Evolutionary conservation across 1,140 invertebrate genomes (phyloP), one percentile per base, ranked within the genome.

Genomic region (Drosophila trapezifrons): DNA sequence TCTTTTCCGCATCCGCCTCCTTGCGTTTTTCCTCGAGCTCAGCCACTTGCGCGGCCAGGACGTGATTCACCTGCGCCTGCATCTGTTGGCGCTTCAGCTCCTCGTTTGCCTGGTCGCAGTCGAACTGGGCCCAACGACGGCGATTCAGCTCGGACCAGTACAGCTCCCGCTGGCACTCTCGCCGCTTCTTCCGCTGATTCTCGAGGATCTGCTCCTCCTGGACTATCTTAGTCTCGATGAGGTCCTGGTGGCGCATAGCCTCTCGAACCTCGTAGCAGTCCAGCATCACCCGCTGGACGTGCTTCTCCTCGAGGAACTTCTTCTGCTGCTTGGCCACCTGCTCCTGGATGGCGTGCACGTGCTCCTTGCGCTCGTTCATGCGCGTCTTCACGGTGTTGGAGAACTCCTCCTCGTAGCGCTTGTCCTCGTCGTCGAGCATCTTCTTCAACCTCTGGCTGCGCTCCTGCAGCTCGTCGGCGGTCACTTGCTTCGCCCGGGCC

Each of bases 221-320:
- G 18, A 80, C 71, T 5, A 79, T 58, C 17, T 76, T 76, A 0
- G 69, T 78, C n/a, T 90, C 71, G n/a, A 56, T 37, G 15, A 75
- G 51, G 20, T 91, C 81, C 38, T 76, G 70, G 13, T 70, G 63
- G 1, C 90, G 66, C 59, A 90, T 13, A 0, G 76, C 78, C 51
- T 91, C 78, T n/a, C 90, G 90, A 7, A 91, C 71, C 54, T 91
- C 90, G 52, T 90, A 84, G 67, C 90, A 91, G 52, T 78, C 80
- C 6, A 70, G 46, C 78, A 91, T 90, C 12, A 78, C 59, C 42
- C 86, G 84, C 43, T 91, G 90, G 17, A 81, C 35, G 7, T 74
- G 73, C 42, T 90, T 91, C 7, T 63, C 22, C 18, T 83, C 65
- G 1, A 89, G 51, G 43, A 86, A 90, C 43, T 83, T 45, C 54